These are phyloP conservation scores for Spea multiplicata DNA, from an alignment of 2,113 vertebrate species.

Conservation along the genomic window DNA sequence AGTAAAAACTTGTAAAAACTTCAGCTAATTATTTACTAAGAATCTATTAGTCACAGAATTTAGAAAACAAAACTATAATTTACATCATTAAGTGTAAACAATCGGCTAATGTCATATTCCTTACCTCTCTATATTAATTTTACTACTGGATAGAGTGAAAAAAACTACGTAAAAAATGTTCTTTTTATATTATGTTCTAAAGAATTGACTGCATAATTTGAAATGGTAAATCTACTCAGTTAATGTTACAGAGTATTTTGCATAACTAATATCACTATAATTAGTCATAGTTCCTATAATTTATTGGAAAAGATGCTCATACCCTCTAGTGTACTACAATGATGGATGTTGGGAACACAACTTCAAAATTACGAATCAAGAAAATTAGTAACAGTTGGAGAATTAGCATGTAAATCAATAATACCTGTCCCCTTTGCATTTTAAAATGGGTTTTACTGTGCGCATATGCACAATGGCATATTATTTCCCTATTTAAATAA, in stretches of 20 bases:
- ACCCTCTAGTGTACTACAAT: conserved; percentile 74
- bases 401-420: conserved; percentile 78
- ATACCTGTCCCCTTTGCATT: conserved; percentile 65
- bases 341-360: conserved; percentile 75
- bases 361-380: conserved; percentile 76
- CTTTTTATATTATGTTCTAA: conserved; percentile 66
- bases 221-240: conserved; percentile 78
- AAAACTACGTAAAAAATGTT: neutral
- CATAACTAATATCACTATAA: conserved; percentile 81
- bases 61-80: conserved; percentile 1
- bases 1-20: neutral
- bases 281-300: conserved; percentile 82
- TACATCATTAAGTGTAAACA: conserved; percentile 2
- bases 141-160: neutral
- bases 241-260: conserved; percentile 79
- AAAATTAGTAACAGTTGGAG: conserved; percentile 80
- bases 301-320: conserved; percentile 79
- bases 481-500: conserved; percentile 16
- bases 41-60: neutral
- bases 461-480: conserved; percentile 5
- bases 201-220: conserved; percentile 73
- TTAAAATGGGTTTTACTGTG: conserved; percentile 49
- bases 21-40: neutral
- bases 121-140: neutral
- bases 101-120: neutral